phyloP scores from a whole-genome alignment of 1,140 invertebrate species.

The Papilio helenus region DNA sequence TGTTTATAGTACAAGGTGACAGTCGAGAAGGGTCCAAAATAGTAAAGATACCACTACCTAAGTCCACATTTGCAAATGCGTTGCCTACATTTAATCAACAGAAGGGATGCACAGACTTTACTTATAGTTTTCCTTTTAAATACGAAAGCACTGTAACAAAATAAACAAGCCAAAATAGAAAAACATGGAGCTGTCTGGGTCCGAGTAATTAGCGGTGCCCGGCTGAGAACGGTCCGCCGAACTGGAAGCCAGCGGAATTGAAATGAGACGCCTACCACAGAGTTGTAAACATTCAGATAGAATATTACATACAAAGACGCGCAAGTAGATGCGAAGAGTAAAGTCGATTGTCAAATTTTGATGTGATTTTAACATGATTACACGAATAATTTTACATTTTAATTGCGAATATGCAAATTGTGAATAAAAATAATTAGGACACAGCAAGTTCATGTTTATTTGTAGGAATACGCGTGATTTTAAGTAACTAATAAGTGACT shows the following conservation, averaged over 20 bases:
- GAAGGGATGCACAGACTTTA: background rate
- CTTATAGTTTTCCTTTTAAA: background rate
- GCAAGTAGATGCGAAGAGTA: no score
- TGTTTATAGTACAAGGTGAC: background rate
- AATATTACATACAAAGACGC: background rate
- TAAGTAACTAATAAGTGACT: background rate
- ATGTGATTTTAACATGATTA: background rate
- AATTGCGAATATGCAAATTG: background rate
- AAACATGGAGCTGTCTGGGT: conserved; percentile 26
- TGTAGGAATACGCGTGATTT: no score
- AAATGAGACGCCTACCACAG: conserved; percentile 23
- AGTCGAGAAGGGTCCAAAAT: no score
- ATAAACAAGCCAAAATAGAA: conserved; percentile 21
- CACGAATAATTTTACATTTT: background rate
- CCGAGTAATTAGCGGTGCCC: conserved; percentile 36
- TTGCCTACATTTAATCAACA: no score
- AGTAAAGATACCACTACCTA: no score
- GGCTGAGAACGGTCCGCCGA: conserved; percentile 27
- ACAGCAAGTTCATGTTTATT: no score
- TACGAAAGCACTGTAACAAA: conserved; percentile 1
- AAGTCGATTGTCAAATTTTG: background rate
- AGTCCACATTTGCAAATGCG: no score
- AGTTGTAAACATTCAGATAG: background rate
- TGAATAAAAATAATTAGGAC: no score
- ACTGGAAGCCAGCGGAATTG: conserved; percentile 16